Percentiles rank a stretch among this genome's conserved stretches.
These are phyloP conservation scores for Speoplatyrhinus poulsoni DNA, from an alignment of 2,113 vertebrate genomes.

Conservation along the genomic window DNA sequence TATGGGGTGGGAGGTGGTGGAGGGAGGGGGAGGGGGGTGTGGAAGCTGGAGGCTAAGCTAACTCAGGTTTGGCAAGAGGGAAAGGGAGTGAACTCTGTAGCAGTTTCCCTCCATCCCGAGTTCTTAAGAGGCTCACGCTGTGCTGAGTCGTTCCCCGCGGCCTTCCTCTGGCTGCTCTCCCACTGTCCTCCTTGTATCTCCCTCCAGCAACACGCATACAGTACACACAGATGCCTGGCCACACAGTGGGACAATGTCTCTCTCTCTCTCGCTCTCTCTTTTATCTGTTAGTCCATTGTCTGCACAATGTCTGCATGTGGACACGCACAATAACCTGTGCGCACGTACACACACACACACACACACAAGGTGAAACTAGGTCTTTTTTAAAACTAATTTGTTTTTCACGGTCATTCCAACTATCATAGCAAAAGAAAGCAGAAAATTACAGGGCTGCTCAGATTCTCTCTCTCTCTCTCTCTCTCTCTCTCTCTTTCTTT, in stretches of 20 bases:
- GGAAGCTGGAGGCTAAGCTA: not conserved
- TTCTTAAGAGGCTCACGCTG: not conserved
- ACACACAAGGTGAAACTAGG: not conserved
- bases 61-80: not conserved
- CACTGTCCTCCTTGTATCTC: not conserved
- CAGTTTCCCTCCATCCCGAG: not conserved
- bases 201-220: not conserved
- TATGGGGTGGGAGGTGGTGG: not conserved
- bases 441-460: not conserved
- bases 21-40: too few relatives aligned
- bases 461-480: slow-evolving; percentile 13
- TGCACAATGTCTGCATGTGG: not conserved
- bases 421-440: too few relatives aligned
- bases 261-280: not conserved
- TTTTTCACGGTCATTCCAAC: not conserved
- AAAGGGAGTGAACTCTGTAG: not conserved
- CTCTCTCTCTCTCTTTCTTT: slow-evolving; percentile 25
- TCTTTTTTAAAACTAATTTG: not conserved
- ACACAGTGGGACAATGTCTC: not conserved
- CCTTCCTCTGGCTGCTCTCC: not conserved
- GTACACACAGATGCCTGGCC: not conserved
- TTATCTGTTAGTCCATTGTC: not conserved
- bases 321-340: not conserved
- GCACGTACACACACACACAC: not conserved
- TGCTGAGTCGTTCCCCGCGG: not conserved